Base-by-base conservation (phyloP, 2,113 vertebrate genomes). In the Xenopus borealis region DNA sequence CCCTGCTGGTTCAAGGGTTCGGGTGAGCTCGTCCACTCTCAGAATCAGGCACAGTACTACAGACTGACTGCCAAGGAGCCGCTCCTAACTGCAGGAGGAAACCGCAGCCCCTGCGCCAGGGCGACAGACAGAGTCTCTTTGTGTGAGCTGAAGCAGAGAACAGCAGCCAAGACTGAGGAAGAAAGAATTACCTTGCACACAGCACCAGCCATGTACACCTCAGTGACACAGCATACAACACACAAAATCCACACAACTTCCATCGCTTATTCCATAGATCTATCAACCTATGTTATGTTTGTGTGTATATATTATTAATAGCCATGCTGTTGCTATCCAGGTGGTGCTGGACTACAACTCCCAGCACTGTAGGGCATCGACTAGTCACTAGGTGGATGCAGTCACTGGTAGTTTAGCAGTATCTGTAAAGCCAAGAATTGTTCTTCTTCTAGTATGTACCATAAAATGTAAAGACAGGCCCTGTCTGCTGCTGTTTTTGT, bases 51-150 rank as follows among this genome's bases (percentile, higher is more conserved):
- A 76, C 66, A 63, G 67, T 16, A 61, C 27, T 76, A 40, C 66
- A 45, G 69, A 70, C 57, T 61, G 23, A 13, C 66, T 69, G 66
- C 73, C 73, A 76, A 76, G 66, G 20, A 76, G 73, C 73, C 73
- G 61, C 73, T 63, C 46, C 61, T 63, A 62, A 69, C 64, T 69
- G 58, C 73, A 63, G 66, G 73, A 69, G 66, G 67, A 76, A 76
- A 76, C 74, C 61, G 59, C 74, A 53, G 65, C 72, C 57, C 58
- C 55, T 55, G 66, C 30, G 59, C 66, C 66, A 63, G 57, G 19
- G 65, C 20, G 65, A 75, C 72, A 76, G 57, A 76, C 46, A 76
- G 66, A 13, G 46, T 55, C 66, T 70, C 20, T 61, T 55, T 76
- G 74, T 76, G 16, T 57, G 30, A 75, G 66, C 57, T 57, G 40